Conservation (phyloP, 1,140 invertebrate species). For the Antheraea pernyi region DNA sequence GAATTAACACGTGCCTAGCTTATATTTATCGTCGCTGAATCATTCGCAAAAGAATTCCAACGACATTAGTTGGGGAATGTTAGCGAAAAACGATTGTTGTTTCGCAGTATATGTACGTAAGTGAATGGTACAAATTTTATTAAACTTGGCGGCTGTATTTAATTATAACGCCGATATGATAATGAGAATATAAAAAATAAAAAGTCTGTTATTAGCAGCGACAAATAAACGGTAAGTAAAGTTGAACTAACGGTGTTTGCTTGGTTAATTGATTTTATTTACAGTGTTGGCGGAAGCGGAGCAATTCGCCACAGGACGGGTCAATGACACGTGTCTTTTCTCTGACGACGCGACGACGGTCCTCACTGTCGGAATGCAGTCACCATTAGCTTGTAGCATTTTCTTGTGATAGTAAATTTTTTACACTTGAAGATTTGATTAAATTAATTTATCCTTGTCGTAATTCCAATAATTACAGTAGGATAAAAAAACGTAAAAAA, state of each 20-base stretch:
- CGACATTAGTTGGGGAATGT: slow-evolving; percentile 33
- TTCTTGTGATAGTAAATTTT: slow-evolving; percentile 29
- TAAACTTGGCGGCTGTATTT: not conserved
- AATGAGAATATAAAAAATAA: slow-evolving; percentile 3
- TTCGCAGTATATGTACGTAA: not conserved
- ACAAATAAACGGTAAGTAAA: not conserved
- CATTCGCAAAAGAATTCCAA: slow-evolving; percentile 42
- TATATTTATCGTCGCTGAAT: slow-evolving; percentile 60
- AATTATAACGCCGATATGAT: not conserved
- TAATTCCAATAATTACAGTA: not conserved
- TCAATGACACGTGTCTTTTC: slow-evolving; percentile 61
- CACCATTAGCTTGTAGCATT: slow-evolving; percentile 45
- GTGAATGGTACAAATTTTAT: not conserved
- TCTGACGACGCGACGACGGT: slow-evolving; percentile 38
- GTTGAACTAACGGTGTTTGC: slow-evolving; percentile 11
- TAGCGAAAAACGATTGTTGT: not conserved
- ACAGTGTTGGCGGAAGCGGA: slow-evolving; percentile 56
- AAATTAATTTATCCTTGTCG: not conserved
- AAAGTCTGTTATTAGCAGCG: not conserved
- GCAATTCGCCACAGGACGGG: slow-evolving; percentile 62
- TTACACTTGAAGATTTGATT: slow-evolving; percentile 9
- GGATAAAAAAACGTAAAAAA: not conserved
- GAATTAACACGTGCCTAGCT: slow-evolving; percentile 62
- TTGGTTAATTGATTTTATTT: slow-evolving; percentile 63
- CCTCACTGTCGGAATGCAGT: slow-evolving; percentile 55